A percentile compares a stretch with the other conserved stretches of the same genome.
These are phyloP conservation scores for Agrotis clavis DNA, from an alignment of 2,888 invertebrate species.

Conservation along the genomic window DNA sequence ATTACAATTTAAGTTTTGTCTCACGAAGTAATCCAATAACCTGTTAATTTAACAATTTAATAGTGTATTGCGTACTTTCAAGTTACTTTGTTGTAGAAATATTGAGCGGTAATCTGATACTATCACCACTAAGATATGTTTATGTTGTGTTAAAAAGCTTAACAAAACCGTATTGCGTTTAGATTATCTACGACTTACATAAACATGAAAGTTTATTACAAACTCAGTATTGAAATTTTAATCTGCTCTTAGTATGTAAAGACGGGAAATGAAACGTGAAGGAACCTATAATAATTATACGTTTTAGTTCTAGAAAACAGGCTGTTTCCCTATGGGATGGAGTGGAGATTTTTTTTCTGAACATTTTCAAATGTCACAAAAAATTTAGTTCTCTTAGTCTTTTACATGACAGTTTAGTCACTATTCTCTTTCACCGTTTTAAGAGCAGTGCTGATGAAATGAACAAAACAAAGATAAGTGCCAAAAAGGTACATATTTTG, in stretches of 20 bases:
- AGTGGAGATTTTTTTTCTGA: too few species aligned
- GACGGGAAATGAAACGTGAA: background rate
- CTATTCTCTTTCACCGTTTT: too few species aligned
- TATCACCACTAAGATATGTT: constrained; percentile 7
- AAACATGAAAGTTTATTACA: background rate
- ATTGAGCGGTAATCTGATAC: constrained; percentile 25
- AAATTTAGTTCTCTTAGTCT: too few species aligned
- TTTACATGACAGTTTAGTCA: too few species aligned
- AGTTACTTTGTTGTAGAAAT: constrained; percentile 29
- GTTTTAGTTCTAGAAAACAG: background rate
- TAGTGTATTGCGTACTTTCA: background rate
- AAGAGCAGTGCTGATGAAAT: background rate
- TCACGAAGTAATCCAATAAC: background rate
- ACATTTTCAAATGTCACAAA: too few species aligned
- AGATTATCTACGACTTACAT: background rate
- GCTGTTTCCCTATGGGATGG: background rate
- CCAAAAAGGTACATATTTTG: too few species aligned
- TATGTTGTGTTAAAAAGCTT: constrained; percentile 15
- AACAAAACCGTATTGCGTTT: background rate
- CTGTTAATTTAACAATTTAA: constrained; percentile 3
- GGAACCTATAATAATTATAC: background rate
- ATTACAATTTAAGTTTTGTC: constrained; percentile 6
- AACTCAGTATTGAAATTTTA: background rate
- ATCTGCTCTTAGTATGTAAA: background rate
- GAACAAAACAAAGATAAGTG: background rate